phyloP scores from a whole-genome alignment of 2,888 invertebrate genomes.

The Heliconius cydno region DNA sequence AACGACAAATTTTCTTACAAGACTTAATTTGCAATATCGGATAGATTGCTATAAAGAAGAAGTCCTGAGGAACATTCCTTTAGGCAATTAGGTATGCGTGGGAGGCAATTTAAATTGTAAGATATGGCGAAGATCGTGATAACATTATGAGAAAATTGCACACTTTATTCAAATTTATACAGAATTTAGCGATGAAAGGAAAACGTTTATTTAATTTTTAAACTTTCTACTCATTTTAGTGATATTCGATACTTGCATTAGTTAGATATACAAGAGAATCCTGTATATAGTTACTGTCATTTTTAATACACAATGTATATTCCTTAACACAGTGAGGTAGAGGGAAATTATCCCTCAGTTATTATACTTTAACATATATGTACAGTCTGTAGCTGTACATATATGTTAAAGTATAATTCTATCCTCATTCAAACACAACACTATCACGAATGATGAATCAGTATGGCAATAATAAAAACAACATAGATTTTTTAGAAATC shows the following conservation, averaged over 20 bases:
- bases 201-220: background rate
- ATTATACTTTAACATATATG: no score
- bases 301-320: no score
- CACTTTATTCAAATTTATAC: background rate
- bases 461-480: no score
- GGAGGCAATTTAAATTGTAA: conserved; percentile 53
- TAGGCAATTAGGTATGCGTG: conserved; percentile 63
- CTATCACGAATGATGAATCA: no score
- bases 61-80: conserved; percentile 63
- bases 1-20: background rate
- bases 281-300: no score
- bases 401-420: no score
- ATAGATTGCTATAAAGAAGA: conserved; percentile 32
- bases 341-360: no score
- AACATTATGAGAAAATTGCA: background rate
- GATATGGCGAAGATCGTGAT: conserved; percentile 43
- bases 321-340: no score
- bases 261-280: background rate
- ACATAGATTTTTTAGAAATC: no score
- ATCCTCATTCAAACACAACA: no score
- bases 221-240: background rate
- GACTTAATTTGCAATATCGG: background rate
- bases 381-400: no score
- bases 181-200: background rate
- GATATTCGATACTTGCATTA: background rate